Conservation (phyloP, 2,888 invertebrate genomes). For the Pollenia labialis region DNA sequence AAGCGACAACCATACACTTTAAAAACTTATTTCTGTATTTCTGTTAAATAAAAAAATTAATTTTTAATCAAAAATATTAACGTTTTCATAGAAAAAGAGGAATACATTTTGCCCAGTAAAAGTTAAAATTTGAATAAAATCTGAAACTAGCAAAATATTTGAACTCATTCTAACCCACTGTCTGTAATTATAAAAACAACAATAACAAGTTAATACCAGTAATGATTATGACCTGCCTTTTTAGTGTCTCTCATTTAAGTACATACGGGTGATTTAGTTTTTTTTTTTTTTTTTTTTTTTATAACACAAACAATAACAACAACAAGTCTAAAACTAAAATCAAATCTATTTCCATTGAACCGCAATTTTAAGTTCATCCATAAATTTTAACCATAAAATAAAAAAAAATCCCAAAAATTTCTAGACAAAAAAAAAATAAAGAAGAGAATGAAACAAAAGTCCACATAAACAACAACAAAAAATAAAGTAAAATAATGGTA, state of each 20-base stretch:
- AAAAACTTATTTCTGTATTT: too few species aligned
- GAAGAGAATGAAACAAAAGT: constrained; percentile 27
- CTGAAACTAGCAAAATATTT: not conserved
- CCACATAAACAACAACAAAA: not conserved
- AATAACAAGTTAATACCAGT: constrained; percentile 27
- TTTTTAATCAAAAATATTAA: too few species aligned
- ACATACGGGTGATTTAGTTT: not conserved
- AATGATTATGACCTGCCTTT: constrained; percentile 66
- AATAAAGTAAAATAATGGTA: not conserved
- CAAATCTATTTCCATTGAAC: constrained; percentile 61
- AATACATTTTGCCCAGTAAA: too few species aligned
- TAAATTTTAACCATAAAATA: constrained; percentile 64
- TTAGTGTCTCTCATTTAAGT: constrained; percentile 37
- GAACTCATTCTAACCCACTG: not conserved
- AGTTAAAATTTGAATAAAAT: too few species aligned
- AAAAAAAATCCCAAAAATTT: constrained; percentile 52
- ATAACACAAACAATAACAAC: not conserved
- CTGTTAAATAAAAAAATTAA: too few species aligned
- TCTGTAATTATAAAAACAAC: not conserved
- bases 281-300: not conserved
- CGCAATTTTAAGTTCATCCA: constrained; percentile 68
- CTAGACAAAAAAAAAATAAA: not conserved
- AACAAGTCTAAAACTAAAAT: constrained; percentile 6
- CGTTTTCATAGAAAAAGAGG: too few species aligned
- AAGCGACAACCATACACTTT: too few species aligned